These are phyloP conservation scores for Benthosema pterotum DNA, from an alignment of 2,797 vertebrate genomes.

Conservation along the genomic window DNA sequence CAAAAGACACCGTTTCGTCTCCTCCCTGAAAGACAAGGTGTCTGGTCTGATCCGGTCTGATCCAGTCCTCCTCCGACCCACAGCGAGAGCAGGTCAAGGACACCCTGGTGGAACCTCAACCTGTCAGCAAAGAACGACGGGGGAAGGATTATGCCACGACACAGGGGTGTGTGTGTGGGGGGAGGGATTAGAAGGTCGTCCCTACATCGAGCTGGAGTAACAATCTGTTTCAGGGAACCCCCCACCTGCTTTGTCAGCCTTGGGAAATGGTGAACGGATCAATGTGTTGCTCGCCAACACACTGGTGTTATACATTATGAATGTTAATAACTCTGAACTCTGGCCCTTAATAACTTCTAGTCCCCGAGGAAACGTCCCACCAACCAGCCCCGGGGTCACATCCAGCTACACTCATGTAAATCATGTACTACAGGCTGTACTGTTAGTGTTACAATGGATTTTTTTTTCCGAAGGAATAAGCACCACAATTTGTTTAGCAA, in stretches of 20 bases:
- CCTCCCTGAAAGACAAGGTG: constrained; percentile 28
- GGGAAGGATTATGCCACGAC: constrained; percentile 62
- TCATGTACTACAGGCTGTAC: constrained; percentile 45
- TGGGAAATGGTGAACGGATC: constrained; percentile 32
- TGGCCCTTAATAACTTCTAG: constrained; percentile 29
- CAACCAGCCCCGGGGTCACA: constrained; percentile 42
- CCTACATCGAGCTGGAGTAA: constrained; percentile 61
- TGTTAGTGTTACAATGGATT: constrained; percentile 38
- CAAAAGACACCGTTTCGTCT: background rate
- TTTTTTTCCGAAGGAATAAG: constrained; percentile 43
- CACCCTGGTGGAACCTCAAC: constrained; percentile 59
- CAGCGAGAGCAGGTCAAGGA: constrained; percentile 61
- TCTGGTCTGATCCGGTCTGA: constrained; percentile 59
- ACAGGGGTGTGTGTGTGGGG: too few species aligned
- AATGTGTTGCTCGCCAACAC: constrained; percentile 17
- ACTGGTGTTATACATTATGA: background rate
- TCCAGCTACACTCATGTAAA: constrained; percentile 46
- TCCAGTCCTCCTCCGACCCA: constrained; percentile 56
- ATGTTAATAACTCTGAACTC: constrained; percentile 37
- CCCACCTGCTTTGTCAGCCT: constrained; percentile 20
- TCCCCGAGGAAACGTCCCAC: constrained; percentile 29
- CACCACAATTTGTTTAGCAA: constrained; percentile 44
- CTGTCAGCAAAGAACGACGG: constrained; percentile 57
- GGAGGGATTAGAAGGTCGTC: constrained; percentile 64
- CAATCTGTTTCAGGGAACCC: constrained; percentile 62